A percentile compares a stretch with the other conserved stretches of the same genome.
Evolutionary conservation across 2,888 invertebrate species (phyloP).

Genomic region (Girardia tigrina): DNA sequence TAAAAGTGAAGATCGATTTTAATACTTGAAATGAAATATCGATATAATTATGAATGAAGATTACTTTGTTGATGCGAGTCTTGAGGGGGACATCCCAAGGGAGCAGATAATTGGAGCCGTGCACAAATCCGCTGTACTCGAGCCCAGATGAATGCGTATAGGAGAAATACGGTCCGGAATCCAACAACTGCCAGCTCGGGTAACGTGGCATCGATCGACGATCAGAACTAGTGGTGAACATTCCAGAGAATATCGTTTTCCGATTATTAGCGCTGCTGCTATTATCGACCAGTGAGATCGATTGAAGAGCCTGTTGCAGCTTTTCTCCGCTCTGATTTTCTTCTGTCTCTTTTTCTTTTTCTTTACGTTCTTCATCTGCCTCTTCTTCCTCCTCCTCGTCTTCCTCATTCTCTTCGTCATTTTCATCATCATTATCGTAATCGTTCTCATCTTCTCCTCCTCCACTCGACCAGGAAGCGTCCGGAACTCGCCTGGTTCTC

Average conservation of each 20-base stretch:
- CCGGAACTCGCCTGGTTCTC: neutral
- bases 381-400: neutral
- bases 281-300: neutral
- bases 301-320: neutral
- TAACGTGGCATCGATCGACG: neutral
- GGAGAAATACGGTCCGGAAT: constrained; percentile 72
- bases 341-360: too few species aligned
- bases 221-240: neutral
- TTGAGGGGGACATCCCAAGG: constrained; percentile 76
- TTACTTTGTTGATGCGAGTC: constrained; percentile 41
- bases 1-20: too few species aligned
- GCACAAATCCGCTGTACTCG: constrained; percentile 77
- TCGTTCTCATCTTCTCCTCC: neutral
- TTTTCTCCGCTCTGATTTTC: neutral
- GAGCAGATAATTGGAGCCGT: constrained; percentile 72
- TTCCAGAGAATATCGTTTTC: constrained; percentile 20
- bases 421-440: neutral
- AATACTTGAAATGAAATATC: too few species aligned
- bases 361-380: neutral
- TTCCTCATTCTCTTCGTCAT: constrained; percentile 1
- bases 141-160: constrained; percentile 62
- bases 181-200: constrained; percentile 75
- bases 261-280: constrained; percentile 2
- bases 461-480: neutral
- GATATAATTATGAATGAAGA: neutral